A percentile compares a stretch with the other conserved stretches of the same genome.
phyloP scores from a whole-genome alignment of 2,113 vertebrate species.

The Ophiodon elongatus region DNA sequence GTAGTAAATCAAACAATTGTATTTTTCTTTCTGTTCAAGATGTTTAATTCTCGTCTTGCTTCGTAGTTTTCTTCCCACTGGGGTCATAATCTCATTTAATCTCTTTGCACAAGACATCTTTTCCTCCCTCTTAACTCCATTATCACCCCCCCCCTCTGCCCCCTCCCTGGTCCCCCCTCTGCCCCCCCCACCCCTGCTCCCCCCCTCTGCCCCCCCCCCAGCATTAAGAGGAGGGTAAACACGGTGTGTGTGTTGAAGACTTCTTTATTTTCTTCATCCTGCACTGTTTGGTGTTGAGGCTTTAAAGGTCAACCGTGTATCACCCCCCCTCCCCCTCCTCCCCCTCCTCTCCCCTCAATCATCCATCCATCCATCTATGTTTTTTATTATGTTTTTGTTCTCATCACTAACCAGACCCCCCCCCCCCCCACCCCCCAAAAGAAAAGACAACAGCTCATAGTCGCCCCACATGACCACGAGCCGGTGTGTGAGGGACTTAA shows the following conservation, averaged over 20 bases:
- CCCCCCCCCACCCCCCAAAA: no score
- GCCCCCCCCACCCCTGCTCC: no score
- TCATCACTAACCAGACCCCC: not conserved
- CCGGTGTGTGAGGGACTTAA: not conserved
- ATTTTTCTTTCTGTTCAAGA: not conserved
- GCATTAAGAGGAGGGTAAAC: conserved; percentile 42
- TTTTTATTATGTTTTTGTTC: not conserved
- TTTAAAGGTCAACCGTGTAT: conserved; percentile 8
- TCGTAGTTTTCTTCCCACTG: not conserved
- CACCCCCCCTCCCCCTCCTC: no score
- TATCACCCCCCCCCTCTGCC: no score
- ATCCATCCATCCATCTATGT: not conserved
- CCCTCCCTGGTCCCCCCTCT: no score
- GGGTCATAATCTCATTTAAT: conserved; percentile 2
- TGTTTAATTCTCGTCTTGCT: not conserved
- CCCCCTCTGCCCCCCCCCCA: not conserved
- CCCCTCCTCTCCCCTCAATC: no score
- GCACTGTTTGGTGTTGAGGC: conserved; percentile 17
- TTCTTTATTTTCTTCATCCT: conserved; percentile 46
- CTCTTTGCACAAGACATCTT: conserved; percentile 1
- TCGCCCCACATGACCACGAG: not conserved
- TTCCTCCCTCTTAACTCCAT: conserved; percentile 15
- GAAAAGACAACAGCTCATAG: not conserved
- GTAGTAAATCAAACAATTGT: not conserved
- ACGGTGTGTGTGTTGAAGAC: conserved; percentile 39